phyloP scores from a whole-genome alignment of 2,113 vertebrate species.

The Laticauda laticaudata region DNA sequence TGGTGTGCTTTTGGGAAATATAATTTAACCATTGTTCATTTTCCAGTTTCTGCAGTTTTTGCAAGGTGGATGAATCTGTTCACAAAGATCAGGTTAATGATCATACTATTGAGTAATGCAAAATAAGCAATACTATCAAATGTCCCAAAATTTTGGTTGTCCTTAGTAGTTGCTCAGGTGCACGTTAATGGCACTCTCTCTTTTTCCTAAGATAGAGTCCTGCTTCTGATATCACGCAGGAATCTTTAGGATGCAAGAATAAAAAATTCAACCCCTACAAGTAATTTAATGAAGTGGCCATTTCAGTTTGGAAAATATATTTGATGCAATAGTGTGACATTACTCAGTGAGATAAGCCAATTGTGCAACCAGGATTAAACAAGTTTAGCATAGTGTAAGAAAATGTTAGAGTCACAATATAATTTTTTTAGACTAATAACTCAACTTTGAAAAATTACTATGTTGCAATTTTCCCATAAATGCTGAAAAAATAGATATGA shows the following conservation, averaged over 20 bases:
- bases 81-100: conserved; percentile 10
- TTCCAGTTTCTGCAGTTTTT: not conserved
- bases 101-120: not conserved
- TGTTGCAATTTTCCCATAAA: not conserved
- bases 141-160: not conserved
- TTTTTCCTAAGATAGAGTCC: not conserved
- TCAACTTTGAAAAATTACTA: not conserved
- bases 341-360: not conserved
- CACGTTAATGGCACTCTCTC: not conserved
- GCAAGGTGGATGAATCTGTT: not conserved
- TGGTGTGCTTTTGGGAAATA: not conserved
- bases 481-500: not conserved
- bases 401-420: not conserved
- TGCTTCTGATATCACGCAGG: not conserved
- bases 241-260: not conserved
- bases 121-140: not conserved
- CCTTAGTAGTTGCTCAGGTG: not conserved
- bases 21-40: not conserved
- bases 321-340: not conserved
- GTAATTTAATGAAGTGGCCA: not conserved
- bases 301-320: not conserved
- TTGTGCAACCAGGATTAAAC: not conserved
- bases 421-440: not conserved
- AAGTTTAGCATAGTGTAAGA: not conserved
- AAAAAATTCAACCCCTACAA: not conserved